Evolutionary conservation across 1,140 invertebrate genomes (phyloP), one percentile per base, ranked within the genome.

Genomic region (Cotesia typhae): DNA sequence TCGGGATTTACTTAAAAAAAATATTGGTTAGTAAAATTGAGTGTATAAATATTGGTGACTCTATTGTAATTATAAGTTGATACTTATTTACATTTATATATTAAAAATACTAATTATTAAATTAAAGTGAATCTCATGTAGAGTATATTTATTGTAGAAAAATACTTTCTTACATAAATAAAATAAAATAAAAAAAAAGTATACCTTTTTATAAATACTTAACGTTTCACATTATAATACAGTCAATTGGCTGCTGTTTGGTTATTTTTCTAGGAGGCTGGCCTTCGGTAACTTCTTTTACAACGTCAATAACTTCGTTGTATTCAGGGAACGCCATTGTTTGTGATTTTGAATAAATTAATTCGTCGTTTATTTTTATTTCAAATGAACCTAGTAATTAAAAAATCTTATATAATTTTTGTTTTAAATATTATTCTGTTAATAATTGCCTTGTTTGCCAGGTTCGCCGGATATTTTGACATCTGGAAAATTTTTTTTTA

Each of bases 1-100:
- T 95, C 83, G 94, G 94, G 36, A 90, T 95, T 70, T 95, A 95
- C 80, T 83, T 94, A 20, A 81, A 69, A 1, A 77, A 76, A 73
- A 75, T 73, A 57, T 6, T 47, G 41, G 75, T 38, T 1, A 72
- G 66, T 52, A 59, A 72, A 37, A 65, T 80, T 70, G 66, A 61
- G 57, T 36, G 73, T 7, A 74, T 87, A 57, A 79, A 75, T 64
- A 77, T 85, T 64, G 85, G 84, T 4, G 83, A 87, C 72, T 61
- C 7, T 36, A 14, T 73, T 35, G 1, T 65, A 38, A 5, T 17
- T 10, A 36, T 14, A 38, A 70, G 17, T 41, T 57, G 55, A 55
- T 17, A 67, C 35, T 57, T 17, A 55, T 65, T 65, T 9, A 37
- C 12, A 64, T 35, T 61, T 47, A 38, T 51, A 4, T 7, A 64